A percentile compares a stretch with the other conserved stretches of the same genome.
phyloP scores from a whole-genome alignment of 2,797 vertebrate species.

The Microctenopoma stevenorrisi region DNA sequence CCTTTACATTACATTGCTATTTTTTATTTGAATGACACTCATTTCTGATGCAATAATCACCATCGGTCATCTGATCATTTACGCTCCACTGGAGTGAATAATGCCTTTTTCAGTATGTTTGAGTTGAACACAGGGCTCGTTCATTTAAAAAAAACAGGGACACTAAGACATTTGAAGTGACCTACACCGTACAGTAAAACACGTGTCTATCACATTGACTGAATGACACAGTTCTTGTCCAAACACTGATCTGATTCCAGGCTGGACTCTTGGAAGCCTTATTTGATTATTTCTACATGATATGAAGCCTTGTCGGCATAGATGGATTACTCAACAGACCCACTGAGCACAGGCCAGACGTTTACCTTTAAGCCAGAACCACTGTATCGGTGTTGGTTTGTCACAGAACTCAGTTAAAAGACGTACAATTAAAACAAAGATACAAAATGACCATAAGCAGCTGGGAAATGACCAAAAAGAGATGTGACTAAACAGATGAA shows the following conservation, averaged over 20 bases:
- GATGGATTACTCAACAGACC: too few species aligned
- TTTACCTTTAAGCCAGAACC: too few species aligned
- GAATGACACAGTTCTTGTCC: constrained; percentile 15
- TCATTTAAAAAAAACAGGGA: background rate
- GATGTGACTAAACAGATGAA: too few species aligned
- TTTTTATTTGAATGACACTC: constrained; percentile 12
- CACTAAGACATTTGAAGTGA: constrained; percentile 43
- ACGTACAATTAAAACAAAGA: too few species aligned
- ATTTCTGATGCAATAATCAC: constrained; percentile 58
- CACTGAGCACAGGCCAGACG: too few species aligned
- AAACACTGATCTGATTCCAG: constrained; percentile 62
- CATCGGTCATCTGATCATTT: constrained; percentile 40
- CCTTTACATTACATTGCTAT: constrained; percentile 20
- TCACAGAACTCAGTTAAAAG: too few species aligned
- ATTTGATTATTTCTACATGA: constrained; percentile 49
- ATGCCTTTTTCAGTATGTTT: constrained; percentile 64
- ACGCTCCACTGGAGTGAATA: constrained; percentile 42
- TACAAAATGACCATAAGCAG: too few species aligned
- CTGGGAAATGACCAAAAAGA: too few species aligned
- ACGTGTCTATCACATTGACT: constrained; percentile 24
- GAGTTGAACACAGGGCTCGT: constrained; percentile 33
- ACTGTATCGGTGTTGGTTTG: too few species aligned
- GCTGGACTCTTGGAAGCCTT: constrained; percentile 78
- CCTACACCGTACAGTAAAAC: constrained; percentile 12
- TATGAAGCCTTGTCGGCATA: constrained; percentile 16